Base-by-base conservation (phyloP, 2,797 vertebrate species). In the Gobionotothen gibberifrons region DNA sequence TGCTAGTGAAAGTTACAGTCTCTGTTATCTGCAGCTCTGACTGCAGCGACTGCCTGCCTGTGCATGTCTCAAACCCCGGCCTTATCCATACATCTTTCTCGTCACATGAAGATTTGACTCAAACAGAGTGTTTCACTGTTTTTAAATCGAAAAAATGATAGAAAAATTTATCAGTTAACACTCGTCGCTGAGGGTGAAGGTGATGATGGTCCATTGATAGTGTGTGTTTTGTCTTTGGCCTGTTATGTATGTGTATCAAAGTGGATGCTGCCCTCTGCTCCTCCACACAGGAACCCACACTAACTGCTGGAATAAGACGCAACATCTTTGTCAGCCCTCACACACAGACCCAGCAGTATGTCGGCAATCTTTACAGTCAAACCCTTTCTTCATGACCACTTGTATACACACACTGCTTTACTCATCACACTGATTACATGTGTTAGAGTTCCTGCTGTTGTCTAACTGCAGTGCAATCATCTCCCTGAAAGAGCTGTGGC, bases 21-120 rank as follows among this genome's bases (percentile, higher is more conserved):
- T 43, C 32, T 70, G 64, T 80, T 85, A 72, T 89, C 5, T 55
- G 76, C n/a, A n/a, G n/a, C n/a, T n/a, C n/a, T n/a, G n/a, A n/a
- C n/a, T n/a, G n/a, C 69, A 52, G 69, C 54, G 21, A 36, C 42
- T 29, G 69, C 72, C 32, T 69, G 74, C 57, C 72, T 13, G 48
- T 69, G 66, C 81, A 53, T 19, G 75, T 80, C 48, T 79, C 71
- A 72, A 32, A 82, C 64, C 40, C 42, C 1, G 3, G 55, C 26
- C 76, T 76, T 74, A 86, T 88, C 83, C 52, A 66, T 76, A 46
- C 53, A 72, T 69, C 73, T 54, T 55, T 69, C 15, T 69, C 64
- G 46, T 76, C 2, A 2, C 22, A 32, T 43, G 10, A 22, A 63
- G 58, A 7, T 10, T 26, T 39, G 59, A 61, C 66, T 52, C 65